Base-by-base conservation (phyloP, 2,113 vertebrate species). In the Meriones unguiculatus region DNA sequence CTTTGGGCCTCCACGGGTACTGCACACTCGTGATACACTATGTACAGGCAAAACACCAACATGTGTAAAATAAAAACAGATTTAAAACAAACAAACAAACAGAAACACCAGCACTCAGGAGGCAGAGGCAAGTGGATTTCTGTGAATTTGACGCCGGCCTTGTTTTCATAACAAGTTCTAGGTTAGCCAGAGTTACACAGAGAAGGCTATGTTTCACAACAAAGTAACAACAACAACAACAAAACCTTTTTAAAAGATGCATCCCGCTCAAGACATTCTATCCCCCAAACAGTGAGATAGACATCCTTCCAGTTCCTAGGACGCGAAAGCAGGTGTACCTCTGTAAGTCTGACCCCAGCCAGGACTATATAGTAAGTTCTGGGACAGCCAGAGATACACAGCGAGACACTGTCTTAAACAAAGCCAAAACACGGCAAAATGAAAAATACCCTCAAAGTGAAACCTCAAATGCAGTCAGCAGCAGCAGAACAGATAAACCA, bases 381-480 rank as follows among this genome's bases (percentile, higher is more conserved):
- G 11, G 35, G 35, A 22, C 80, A 62, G 57, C 35, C 12, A 28
- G n/a, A 15, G 24, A 24, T 84, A 64, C 52, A 81, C 13, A 59
- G 78, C 38, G 57, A 82, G 28, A 46, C 62, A 30, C 38, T 85
- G 25, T 46, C 62, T 65, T 18, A 85, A 85, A 85, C n/a, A 46
- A 85, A 46, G 64, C 9, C 59, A 84, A 41, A 22, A 57, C 32
- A 80, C 9, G 14, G 41, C 80, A 62, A 38, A 84, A 14, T 18
- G 7, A 41, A 84, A 62, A 64, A 15, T 84, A 62, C 5, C 81
- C 59, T 84, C 93, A 28, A 73, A 89, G 77, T 86, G 3, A 12
- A 95, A 93, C 73, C 5, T 17, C 32, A 73, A 80, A 88, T 85
- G 57, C 35, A 82, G 35, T 88, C 17, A 91, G 65, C 67, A 91